Base-by-base conservation (phyloP, 2,888 invertebrate genomes). In the Celastrina argiolus region DNA sequence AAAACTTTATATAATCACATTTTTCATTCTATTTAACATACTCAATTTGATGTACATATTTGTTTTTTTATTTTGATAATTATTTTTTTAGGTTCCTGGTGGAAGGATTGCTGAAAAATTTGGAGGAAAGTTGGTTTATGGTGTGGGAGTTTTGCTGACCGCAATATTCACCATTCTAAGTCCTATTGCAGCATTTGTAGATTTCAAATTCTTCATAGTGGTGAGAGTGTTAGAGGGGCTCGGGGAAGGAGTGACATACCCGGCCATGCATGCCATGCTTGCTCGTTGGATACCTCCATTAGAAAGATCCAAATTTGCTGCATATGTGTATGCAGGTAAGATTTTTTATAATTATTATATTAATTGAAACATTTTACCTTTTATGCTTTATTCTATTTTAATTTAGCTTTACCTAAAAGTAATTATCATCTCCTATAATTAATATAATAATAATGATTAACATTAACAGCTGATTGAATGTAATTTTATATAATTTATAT, bases 211-310 rank as follows among this genome's bases (percentile, higher is more conserved):
- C 66, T 94, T 97, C 79, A 93, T 97, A 71, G 90, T 92, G 41
- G 94, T 97, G 1, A 88, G 97, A 73, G 93, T 96, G 6, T 82
- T 97, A 7, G 96, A 97, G 82, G 97, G 97, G 22, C 93, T 97
- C 80, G 95, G 95, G 0, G 97, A 97, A 91, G 97, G 97, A 39
- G 97, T 97, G 5, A 97, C 97, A 7, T 98, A 97, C 84, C 98
- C 98, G 16, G 96, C 97, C 0, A 97, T 98, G 97, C 97, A 98
- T 83, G 95, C 96, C 18, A 95, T 98, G 95, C 90, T 98, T 76
- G 97, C 98, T 0, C 93, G 94, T 71, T 98, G 98, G 98, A 96
- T 98, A 65, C 98, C 98, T 6, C 98, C 97, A 1, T 82, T 96
- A 75, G 98, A 98, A 82, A 93, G 98, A 74, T 96, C 96, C 65